phyloP scores from a whole-genome alignment of 2,797 vertebrate genomes.

The Myoxocephalus aenaeus region DNA sequence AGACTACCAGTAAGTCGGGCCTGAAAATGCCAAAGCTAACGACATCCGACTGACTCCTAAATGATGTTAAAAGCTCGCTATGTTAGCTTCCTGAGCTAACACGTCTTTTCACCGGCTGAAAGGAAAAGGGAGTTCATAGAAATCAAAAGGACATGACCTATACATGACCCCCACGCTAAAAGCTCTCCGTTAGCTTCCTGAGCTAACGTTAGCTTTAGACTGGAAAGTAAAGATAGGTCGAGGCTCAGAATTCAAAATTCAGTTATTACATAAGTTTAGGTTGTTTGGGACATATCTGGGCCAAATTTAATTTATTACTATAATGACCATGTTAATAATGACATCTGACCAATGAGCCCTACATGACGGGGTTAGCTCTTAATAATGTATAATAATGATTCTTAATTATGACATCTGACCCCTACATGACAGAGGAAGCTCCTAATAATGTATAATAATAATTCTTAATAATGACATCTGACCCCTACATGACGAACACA shows the following conservation, averaged over 20 bases:
- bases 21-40: conserved; percentile 15
- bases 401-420: neutral
- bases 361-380: neutral
- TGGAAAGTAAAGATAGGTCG: neutral
- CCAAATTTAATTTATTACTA: neutral
- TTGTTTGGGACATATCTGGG: neutral
- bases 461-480: too few species aligned
- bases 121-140: neutral
- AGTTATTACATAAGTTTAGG: neutral
- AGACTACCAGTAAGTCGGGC: conserved; percentile 10
- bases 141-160: neutral
- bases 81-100: conserved; percentile 27
- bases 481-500: neutral
- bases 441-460: too few species aligned
- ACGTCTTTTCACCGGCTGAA: neutral
- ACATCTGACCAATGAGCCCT: neutral
- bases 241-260: neutral
- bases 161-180: neutral
- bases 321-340: neutral
- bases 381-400: too few species aligned
- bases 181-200: conserved; percentile 38
- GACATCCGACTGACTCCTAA: neutral
- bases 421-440: neutral
- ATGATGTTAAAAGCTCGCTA: neutral
- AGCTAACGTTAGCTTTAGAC: conserved; percentile 3